Evolutionary conservation across 2,797 vertebrate species (phyloP).

Genomic region (Oryzias sinensis): DNA sequence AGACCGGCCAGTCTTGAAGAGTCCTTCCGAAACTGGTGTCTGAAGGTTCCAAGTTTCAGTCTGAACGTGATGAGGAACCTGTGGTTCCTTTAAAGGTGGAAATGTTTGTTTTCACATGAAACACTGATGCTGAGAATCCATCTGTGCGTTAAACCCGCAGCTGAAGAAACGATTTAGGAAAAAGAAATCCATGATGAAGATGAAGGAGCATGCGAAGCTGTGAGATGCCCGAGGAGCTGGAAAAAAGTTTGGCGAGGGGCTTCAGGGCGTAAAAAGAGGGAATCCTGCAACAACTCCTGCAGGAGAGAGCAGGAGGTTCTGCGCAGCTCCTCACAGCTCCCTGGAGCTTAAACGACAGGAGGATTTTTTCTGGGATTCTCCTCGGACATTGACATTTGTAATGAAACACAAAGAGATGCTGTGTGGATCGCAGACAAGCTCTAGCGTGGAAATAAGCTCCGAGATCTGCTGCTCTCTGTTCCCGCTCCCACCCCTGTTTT

Average conservation of each 20-base stretch:
- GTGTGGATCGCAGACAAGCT: not conserved
- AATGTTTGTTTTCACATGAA: not conserved
- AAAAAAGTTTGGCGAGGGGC: too few relatives aligned
- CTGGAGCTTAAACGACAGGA: not conserved
- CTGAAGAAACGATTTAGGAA: too few relatives aligned
- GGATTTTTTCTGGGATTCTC: not conserved
- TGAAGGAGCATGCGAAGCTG: too few relatives aligned
- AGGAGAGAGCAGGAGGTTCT: too few relatives aligned
- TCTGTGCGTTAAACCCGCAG: too few relatives aligned
- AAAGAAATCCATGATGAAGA: too few relatives aligned
- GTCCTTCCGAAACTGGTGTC: constrained; percentile 23
- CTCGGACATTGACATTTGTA: not conserved
- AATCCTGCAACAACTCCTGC: not conserved
- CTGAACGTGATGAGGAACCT: not conserved
- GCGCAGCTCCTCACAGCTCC: too few relatives aligned
- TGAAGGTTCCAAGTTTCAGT: not conserved
- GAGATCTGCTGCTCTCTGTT: constrained; percentile 14
- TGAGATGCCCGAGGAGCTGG: too few relatives aligned
- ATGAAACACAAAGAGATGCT: not conserved
- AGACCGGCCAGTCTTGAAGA: constrained; percentile 6
- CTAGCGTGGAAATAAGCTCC: constrained; percentile 24
- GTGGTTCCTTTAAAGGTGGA: not conserved
- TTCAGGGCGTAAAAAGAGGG: too few relatives aligned
- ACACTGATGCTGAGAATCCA: too few relatives aligned
- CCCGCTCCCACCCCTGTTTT: constrained; percentile 13